Evolutionary conservation across 1,140 invertebrate species (phyloP).

Genomic region (Stegodyphus mimosarum): DNA sequence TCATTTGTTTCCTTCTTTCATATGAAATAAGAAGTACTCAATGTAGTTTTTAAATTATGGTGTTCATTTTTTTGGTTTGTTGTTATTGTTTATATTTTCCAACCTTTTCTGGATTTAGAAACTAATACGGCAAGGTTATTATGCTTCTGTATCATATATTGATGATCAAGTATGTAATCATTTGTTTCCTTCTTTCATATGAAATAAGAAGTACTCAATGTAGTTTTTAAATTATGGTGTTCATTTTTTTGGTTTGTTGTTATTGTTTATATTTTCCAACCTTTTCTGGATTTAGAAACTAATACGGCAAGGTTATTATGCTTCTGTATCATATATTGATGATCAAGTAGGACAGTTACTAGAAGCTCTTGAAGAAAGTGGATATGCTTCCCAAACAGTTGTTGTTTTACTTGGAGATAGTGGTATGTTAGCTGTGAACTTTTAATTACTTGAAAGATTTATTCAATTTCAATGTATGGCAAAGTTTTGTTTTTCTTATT

Average conservation of each 20-base stretch:
- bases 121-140: constrained; percentile 84
- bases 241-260: not conserved
- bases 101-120: constrained; percentile 64
- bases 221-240: no score
- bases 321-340: constrained; percentile 83
- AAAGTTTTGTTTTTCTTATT: not conserved
- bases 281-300: constrained; percentile 67
- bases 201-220: no score
- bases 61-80: no score
- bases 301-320: constrained; percentile 85
- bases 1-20: no score
- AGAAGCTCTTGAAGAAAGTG: constrained; percentile 70
- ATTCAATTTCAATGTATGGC: not conserved
- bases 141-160: constrained; percentile 81
- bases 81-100: not conserved
- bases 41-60: no score
- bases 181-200: no score
- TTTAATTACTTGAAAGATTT: not conserved
- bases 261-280: not conserved
- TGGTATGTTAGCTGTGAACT: constrained; percentile 71
- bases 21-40: no score
- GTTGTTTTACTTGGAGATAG: constrained; percentile 84
- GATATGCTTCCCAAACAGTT: constrained; percentile 76
- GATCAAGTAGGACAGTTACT: constrained; percentile 80
- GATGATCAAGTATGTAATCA: constrained; percentile 83